phyloP scores from a whole-genome alignment of 2,113 vertebrate genomes.

The Sinocyclocheilus rhinocerous region DNA sequence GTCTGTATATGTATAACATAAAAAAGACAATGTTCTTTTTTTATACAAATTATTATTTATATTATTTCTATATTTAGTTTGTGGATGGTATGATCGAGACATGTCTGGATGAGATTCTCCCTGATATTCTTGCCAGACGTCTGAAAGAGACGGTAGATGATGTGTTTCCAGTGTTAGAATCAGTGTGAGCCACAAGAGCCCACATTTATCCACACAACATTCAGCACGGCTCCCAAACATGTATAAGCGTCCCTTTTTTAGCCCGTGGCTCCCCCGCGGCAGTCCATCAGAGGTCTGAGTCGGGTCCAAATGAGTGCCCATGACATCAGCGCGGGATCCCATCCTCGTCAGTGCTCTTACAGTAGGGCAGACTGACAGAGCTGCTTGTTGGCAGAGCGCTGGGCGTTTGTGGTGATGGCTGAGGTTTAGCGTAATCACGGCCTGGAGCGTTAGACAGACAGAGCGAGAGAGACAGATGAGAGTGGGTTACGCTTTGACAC shows the following conservation, averaged over 20 bases:
- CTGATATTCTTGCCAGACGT: not conserved
- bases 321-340: conserved; percentile 75
- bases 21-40: not conserved
- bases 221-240: not conserved
- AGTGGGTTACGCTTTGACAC: not conserved
- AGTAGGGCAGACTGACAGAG: conserved; percentile 62
- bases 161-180: not conserved
- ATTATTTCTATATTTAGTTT: not conserved
- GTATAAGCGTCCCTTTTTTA: not conserved
- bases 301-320: conserved; percentile 51
- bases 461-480: conserved; percentile 9
- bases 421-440: conserved; percentile 66
- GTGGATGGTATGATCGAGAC: not conserved
- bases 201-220: not conserved
- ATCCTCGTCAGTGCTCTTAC: conserved; percentile 57
- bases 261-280: conserved; percentile 43
- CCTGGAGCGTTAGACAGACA: conserved; percentile 45
- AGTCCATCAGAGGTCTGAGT: not conserved
- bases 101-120: not conserved
- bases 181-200: not conserved
- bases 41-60: not conserved
- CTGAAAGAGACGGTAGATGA: conserved; percentile 2
- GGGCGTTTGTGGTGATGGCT: conserved; percentile 70
- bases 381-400: conserved; percentile 68
- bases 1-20: not conserved